Conservation (phyloP, 1,140 invertebrate species). For the Hylaeus volcanicus region DNA sequence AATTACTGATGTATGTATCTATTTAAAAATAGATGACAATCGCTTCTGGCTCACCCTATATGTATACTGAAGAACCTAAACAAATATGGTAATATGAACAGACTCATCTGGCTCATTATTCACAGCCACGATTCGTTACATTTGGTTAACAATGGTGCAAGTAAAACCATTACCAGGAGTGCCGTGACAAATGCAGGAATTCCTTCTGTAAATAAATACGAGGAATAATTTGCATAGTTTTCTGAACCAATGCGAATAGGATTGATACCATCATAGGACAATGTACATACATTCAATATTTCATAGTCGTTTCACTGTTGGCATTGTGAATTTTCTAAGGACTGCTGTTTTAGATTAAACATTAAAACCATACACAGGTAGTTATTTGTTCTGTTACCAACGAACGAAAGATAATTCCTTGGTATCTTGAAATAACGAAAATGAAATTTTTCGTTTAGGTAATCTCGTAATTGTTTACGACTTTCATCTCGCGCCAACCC, state of each 20-base stretch:
- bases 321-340: no score
- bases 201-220: not conserved
- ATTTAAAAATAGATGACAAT: no score
- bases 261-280: not conserved
- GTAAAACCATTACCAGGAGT: not conserved
- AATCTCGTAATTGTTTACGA: no score
- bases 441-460: no score
- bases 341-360: no score
- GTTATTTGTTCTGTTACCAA: no score
- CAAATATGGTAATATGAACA: not conserved
- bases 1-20: no score
- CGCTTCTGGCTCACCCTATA: no score
- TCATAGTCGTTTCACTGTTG: not conserved
- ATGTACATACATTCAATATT: not conserved
- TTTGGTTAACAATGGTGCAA: not conserved
- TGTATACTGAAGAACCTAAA: not conserved
- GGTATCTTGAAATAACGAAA: no score
- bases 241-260: not conserved
- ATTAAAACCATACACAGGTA: no score
- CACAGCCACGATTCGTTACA: not conserved
- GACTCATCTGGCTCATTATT: not conserved
- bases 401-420: no score
- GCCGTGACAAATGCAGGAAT: not conserved
- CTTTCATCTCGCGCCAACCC: no score
- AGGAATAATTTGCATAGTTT: constrained; percentile 12